Conservation (phyloP, 2,113 vertebrate species). For the Microcebus griseorufus region DNA sequence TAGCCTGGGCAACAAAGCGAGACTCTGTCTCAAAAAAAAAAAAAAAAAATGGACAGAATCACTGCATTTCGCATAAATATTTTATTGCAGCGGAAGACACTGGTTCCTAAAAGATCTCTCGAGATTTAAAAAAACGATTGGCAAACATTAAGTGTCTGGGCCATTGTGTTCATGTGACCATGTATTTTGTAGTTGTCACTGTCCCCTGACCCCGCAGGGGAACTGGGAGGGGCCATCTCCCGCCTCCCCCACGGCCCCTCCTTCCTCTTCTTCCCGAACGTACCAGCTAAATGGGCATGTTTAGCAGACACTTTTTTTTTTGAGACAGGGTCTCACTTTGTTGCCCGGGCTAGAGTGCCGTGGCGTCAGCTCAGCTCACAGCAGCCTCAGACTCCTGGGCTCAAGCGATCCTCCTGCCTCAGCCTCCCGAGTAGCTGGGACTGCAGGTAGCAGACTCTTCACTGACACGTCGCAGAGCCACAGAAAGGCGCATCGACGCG, state of each 20-base stretch:
- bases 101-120: neutral
- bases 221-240: neutral
- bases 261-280: neutral
- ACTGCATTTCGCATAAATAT: neutral
- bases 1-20: too few species aligned
- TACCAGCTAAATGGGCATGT: neutral
- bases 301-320: neutral
- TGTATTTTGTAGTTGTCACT: neutral
- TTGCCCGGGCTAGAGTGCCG: too few species aligned
- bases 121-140: neutral
- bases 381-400: too few species aligned
- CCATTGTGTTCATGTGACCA: rapidly evolving
- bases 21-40: too few species aligned
- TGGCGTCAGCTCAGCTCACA: too few species aligned
- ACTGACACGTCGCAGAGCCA: neutral
- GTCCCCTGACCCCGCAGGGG: neutral
- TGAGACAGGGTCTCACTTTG: too few species aligned
- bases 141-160: neutral
- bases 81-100: neutral
- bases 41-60: neutral
- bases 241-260: neutral
- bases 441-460: neutral
- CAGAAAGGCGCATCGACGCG: neutral
- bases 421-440: too few species aligned
- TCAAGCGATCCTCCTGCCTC: too few species aligned